Conservation (phyloP, 2,797 vertebrate genomes). For the Pteropus rufus region DNA sequence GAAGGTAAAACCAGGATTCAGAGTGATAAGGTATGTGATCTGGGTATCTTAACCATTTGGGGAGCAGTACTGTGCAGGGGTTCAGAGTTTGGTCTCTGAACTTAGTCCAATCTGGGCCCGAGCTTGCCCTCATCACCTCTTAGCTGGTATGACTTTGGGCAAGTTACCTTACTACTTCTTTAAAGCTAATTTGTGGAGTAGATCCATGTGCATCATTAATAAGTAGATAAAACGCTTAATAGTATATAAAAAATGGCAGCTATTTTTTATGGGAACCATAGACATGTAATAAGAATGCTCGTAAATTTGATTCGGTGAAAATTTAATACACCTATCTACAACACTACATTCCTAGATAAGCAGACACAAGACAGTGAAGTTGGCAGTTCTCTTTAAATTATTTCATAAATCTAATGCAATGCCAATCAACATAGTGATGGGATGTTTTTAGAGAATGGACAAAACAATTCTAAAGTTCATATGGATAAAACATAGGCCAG, state of each 20-base stretch:
- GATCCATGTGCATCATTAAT: background rate
- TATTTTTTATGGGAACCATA: slow-evolving; percentile 15
- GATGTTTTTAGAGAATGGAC: background rate
- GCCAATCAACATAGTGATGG: background rate
- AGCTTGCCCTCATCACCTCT: background rate
- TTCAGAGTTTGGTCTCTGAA: background rate
- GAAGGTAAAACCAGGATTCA: background rate
- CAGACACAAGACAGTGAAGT: background rate
- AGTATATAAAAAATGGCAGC: background rate
- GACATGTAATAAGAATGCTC: background rate
- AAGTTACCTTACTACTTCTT: background rate
- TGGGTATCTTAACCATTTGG: background rate
- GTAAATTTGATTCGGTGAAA: background rate
- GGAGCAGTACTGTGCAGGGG: background rate
- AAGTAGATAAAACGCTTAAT: background rate
- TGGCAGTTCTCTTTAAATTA: background rate
- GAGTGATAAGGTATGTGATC: background rate
- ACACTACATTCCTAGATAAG: background rate
- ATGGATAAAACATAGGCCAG: background rate
- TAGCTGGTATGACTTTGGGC: background rate
- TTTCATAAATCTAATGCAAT: background rate
- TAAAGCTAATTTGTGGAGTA: background rate
- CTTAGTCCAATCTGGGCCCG: background rate
- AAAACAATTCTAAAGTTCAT: background rate
- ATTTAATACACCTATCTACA: background rate